Evolutionary conservation across 2,797 vertebrate genomes (phyloP).

Genomic region (Ceryle rudis): DNA sequence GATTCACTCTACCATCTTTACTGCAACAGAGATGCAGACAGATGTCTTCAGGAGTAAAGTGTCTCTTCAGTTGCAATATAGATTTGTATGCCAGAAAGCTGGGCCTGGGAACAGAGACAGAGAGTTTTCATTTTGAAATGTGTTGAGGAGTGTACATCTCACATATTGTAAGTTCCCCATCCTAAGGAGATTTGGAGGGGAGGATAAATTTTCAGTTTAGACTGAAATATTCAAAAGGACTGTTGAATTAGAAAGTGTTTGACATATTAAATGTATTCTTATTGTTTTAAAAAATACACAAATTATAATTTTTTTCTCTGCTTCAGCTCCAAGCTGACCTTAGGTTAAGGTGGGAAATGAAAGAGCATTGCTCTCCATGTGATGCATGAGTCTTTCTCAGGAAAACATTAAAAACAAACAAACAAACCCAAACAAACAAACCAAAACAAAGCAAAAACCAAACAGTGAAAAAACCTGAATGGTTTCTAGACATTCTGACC

Average conservation of each 20-base stretch:
- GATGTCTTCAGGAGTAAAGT: background rate
- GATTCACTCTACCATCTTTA: background rate
- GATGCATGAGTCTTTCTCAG: background rate
- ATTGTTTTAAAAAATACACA: background rate
- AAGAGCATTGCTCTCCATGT: background rate
- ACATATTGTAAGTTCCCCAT: background rate
- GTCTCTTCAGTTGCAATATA: background rate
- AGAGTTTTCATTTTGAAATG: background rate
- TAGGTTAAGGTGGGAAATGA: background rate
- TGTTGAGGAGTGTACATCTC: background rate
- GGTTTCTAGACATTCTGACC: background rate
- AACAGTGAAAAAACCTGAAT: background rate
- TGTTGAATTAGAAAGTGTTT: background rate
- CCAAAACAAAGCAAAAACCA: too few species aligned
- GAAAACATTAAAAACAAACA: background rate
- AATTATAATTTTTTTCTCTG: background rate
- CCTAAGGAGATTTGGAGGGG: accelerated
- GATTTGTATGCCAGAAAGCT: background rate
- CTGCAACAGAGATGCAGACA: background rate
- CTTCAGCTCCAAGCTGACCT: background rate
- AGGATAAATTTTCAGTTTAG: background rate
- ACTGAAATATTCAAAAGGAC: background rate
- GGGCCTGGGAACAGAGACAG: background rate
- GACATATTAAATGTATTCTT: background rate
- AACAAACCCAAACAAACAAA: background rate